Evolutionary conservation across 2,797 vertebrate genomes (phyloP).

Genomic region (Cheirogaleus major): DNA sequence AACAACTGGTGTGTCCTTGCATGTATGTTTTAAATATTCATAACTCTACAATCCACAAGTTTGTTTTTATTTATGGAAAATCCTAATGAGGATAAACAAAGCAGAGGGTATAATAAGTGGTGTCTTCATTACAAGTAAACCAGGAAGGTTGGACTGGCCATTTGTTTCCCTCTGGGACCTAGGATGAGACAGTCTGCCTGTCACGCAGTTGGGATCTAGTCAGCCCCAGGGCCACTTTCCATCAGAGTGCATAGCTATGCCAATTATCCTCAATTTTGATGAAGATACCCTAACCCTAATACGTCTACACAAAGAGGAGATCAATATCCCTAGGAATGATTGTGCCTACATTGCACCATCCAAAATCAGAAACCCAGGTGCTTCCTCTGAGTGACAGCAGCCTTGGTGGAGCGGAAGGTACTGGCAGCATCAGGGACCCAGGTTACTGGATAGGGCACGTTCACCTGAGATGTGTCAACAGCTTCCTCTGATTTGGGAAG

Average conservation of each 20-base stretch:
- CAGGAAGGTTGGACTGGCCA: neutral
- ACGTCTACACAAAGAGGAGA: neutral
- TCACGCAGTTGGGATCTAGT: neutral
- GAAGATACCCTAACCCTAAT: neutral
- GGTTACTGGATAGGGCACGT: too few species aligned
- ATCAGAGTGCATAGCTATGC: neutral
- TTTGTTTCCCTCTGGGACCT: constrained; percentile 64
- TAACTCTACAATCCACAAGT: constrained; percentile 73
- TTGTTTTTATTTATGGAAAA: constrained; percentile 83
- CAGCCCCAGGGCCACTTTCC: neutral
- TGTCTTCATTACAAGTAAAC: constrained; percentile 29
- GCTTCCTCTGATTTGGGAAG: neutral
- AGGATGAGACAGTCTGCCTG: neutral
- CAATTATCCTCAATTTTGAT: neutral
- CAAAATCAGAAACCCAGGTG: neutral
- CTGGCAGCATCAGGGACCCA: neutral
- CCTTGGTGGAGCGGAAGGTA: neutral
- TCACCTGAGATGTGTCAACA: neutral
- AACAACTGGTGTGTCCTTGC: constrained; percentile 47
- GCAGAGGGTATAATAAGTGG: neutral
- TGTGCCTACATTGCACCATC: too few species aligned
- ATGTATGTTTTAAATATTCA: constrained; percentile 72
- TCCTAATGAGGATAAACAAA: constrained; percentile 80
- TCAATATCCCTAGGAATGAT: neutral
- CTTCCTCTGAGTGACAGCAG: neutral